phyloP scores from a whole-genome alignment of 2,888 invertebrate genomes.

The Mayetiola destructor region DNA sequence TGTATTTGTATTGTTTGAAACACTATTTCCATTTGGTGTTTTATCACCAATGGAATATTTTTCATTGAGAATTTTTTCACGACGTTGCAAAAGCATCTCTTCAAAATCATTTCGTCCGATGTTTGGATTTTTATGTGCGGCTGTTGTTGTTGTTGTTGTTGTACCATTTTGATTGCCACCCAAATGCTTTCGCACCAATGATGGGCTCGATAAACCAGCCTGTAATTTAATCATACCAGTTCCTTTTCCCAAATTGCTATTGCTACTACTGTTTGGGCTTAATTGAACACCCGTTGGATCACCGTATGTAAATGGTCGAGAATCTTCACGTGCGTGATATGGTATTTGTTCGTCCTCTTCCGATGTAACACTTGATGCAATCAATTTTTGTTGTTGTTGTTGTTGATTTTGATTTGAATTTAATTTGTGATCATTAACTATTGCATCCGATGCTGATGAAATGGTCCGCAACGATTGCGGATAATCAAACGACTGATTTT shows the following conservation, averaged over 20 bases:
- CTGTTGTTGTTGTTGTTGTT: constrained; percentile 33
- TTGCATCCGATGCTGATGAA: background rate
- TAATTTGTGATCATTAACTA: background rate
- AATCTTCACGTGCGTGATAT: constrained; percentile 81
- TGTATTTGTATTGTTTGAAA: constrained; percentile 9
- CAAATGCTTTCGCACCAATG: constrained; percentile 63
- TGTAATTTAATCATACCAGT: constrained; percentile 53
- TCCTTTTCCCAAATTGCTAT: constrained; percentile 32
- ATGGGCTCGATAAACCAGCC: constrained; percentile 67
- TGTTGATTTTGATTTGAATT: background rate
- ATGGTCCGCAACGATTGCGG: constrained; percentile 35
- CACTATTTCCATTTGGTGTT: constrained; percentile 17
- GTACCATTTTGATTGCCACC: constrained; percentile 20
- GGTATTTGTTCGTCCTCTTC: constrained; percentile 52
- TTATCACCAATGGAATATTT: constrained; percentile 22
- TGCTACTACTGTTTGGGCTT: constrained; percentile 37
- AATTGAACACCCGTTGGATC: constrained; percentile 30
- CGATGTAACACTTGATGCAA: constrained; percentile 16
- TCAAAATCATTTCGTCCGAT: constrained; percentile 32
- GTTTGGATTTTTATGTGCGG: constrained; percentile 26
- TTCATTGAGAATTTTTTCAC: constrained; percentile 32
- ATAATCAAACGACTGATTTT: constrained; percentile 31
- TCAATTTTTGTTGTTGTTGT: too few species aligned
- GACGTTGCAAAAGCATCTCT: constrained; percentile 33
- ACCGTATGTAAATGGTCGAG: constrained; percentile 80